Percentiles rank a stretch among this genome's conserved stretches.
Conservation (phyloP, 2,797 vertebrate genomes). For the Prionace glauca region DNA sequence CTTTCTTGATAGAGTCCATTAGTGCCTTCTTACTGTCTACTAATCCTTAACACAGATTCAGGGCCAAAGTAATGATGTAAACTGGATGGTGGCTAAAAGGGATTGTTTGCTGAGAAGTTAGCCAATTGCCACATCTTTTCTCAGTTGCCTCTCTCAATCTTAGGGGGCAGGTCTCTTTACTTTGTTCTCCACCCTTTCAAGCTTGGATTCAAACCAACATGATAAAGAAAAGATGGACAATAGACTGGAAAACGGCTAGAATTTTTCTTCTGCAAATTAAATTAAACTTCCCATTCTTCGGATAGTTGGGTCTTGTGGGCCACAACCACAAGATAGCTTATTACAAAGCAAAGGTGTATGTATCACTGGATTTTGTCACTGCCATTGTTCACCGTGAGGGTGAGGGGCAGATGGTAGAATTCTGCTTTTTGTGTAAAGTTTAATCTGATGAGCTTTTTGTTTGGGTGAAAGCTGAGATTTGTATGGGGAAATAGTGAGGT, state of each 20-base stretch:
- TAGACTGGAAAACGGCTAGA: background rate
- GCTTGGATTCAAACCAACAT: background rate
- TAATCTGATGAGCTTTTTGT: background rate
- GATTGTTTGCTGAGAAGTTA: background rate
- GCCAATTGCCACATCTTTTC: background rate
- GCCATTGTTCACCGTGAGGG: background rate
- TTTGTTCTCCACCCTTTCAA: background rate
- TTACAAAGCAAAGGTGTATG: background rate
- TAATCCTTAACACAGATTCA: background rate
- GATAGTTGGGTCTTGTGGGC: background rate
- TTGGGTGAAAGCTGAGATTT: background rate
- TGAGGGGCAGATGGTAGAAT: background rate
- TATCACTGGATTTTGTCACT: background rate
- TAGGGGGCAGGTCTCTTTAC: background rate
- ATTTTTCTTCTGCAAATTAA: background rate
- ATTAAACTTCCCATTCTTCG: background rate
- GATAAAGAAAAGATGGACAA: background rate
- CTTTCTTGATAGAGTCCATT: background rate
- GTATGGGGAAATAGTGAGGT: background rate
- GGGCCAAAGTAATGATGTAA: background rate
- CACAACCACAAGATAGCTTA: background rate
- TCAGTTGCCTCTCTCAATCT: background rate
- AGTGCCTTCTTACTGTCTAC: background rate
- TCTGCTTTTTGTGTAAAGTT: background rate
- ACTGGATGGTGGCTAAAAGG: background rate